phyloP scores from a whole-genome alignment of 2,888 invertebrate genomes.

The Baronia brevicornis region DNA sequence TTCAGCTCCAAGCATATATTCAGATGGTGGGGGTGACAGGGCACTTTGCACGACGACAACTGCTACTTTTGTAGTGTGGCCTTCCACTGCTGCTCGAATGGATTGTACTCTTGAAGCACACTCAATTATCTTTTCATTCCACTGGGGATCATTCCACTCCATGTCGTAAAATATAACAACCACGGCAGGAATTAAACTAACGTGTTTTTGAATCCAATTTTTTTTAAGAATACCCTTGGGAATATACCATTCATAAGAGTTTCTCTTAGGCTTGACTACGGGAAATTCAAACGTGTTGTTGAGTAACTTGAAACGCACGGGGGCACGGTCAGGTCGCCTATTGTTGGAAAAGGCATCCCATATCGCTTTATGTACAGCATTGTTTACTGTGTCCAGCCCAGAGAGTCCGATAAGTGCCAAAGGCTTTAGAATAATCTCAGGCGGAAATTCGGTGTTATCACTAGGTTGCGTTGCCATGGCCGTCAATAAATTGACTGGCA shows the following conservation, averaged over 20 bases:
- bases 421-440: conserved; percentile 89
- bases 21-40: conserved; percentile 84
- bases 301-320: conserved; percentile 89
- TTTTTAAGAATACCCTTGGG: conserved; percentile 95
- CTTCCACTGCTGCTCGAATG: conserved; percentile 83
- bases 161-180: conserved; percentile 96
- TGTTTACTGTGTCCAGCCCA: conserved; percentile 89
- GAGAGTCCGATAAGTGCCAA: conserved; percentile 91
- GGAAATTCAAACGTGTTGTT: conserved; percentile 91
- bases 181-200: conserved; percentile 92
- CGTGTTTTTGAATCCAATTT: conserved; percentile 96
- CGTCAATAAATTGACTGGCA: conserved; percentile 13
- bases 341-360: conserved; percentile 95
- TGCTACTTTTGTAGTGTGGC: conserved; percentile 84
- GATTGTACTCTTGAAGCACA: conserved; percentile 93
- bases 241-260: conserved; percentile 96
- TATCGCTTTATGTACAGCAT: conserved; percentile 91
- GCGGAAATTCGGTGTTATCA: conserved; percentile 83
- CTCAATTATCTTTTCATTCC: conserved; percentile 96
- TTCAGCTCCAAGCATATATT: conserved; percentile 91
- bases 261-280: conserved; percentile 88
- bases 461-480: conserved; percentile 73
- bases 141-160: conserved; percentile 96
- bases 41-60: conserved; percentile 94
- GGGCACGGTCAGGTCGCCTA: conserved; percentile 85